Percentiles rank a stretch among this genome's conserved stretches.
Evolutionary conservation across 92 coral and sea anemone genomes (phyloP).

Genomic region (Nematostella vectensis): DNA sequence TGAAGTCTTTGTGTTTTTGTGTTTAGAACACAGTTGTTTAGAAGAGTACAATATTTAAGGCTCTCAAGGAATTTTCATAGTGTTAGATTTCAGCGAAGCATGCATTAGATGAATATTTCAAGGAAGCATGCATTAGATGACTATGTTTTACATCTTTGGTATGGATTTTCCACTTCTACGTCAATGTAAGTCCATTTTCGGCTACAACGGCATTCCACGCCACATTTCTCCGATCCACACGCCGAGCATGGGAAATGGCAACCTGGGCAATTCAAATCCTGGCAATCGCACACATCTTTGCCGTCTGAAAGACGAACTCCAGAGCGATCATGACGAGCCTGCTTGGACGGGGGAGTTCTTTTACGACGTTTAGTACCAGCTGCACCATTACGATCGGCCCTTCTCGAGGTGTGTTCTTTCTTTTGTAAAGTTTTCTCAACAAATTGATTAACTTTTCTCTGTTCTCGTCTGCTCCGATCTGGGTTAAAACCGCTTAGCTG

Average conservation of each 20-base stretch:
- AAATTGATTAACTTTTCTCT: conserved; percentile 71
- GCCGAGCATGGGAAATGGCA: conserved; percentile 93
- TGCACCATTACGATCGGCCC: neutral
- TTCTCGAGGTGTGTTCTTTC: conserved; percentile 10
- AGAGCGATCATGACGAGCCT: conserved; percentile 57
- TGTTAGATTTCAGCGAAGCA: too few species aligned
- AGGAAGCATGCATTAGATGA: too few species aligned
- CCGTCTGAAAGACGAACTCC: conserved; percentile 76
- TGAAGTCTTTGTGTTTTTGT: too few species aligned
- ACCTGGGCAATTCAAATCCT: conserved; percentile 80
- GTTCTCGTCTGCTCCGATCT: conserved; percentile 84
- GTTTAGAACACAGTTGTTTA: too few species aligned
- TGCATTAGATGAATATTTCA: too few species aligned
- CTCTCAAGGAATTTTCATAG: too few species aligned
- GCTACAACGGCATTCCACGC: conserved; percentile 90
- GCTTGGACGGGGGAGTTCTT: conserved; percentile 27
- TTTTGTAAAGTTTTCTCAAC: conserved; percentile 8
- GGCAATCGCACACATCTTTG: conserved; percentile 91
- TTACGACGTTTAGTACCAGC: conserved; percentile 14
- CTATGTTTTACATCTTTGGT: conserved; percentile 8
- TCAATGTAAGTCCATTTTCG: conserved; percentile 82
- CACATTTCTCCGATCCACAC: conserved; percentile 98
- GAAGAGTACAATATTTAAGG: too few species aligned
- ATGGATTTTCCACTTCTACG: conserved; percentile 73
- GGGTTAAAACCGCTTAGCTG: conserved; percentile 78